Evolutionary conservation across 1,140 invertebrate genomes (phyloP), one percentile per base, ranked within the genome.

Genomic region (Apis laboriosa): DNA sequence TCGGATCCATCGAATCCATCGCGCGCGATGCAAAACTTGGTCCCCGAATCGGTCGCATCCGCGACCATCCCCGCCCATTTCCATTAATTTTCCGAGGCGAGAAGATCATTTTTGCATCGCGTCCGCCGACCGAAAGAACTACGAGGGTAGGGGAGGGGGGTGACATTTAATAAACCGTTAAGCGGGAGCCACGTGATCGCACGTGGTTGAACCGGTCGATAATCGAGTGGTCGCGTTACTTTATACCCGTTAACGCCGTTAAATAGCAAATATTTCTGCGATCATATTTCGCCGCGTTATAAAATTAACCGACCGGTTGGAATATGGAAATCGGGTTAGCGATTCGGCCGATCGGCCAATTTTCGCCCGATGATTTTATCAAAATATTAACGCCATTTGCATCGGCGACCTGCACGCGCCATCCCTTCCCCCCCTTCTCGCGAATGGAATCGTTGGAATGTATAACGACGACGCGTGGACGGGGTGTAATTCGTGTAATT

Each of bases 301-400:
- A 77, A 77, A 77, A 77, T 82, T 82, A 82, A 82, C 64, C 64
- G 43, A 4, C 8, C 24, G 56, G 34, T 34, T 34, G 34, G 55
- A 68, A 61, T 70, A 82, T 82, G 80, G 73, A 82, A 82, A 82
- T 82, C 64, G 24, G 19, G 64, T 68, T 67, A 28, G 64, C 64
- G 80, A 77, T 82, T 28, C 64, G 24, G 3, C 80, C 56, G 60
- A 68, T 68, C 34, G 73, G 74, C 56, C 12, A 49, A 34, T 34
- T 51, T 77, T 68, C 34, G 63, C 56, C 11, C 55, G 56, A 49
- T 21, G 64, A 77, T 82, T 82, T 77, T 70, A 76, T 77, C 68
- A 76, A 82, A 82, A 82, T 82, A 82, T 82, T 82, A 82, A 82
- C 74, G 34, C 80, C 64, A 82, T 82, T 82, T 77, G 74, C 64